Base-by-base conservation (phyloP, 2,888 invertebrate species). In the Trichopoda pennipes region DNA sequence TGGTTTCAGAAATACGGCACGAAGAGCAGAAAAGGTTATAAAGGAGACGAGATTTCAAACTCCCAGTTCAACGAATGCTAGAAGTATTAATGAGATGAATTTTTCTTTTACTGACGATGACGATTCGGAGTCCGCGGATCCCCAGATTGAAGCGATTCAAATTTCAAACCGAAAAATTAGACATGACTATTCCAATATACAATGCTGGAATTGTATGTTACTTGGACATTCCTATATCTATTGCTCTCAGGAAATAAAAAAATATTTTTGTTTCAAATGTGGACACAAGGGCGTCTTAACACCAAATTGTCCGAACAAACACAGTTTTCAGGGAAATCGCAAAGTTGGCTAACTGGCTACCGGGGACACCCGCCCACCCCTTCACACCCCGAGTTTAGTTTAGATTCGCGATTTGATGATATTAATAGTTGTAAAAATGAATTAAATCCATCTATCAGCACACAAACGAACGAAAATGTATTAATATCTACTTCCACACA, bases 171-270 rank as follows among this genome's bases (percentile, higher is more conserved):
- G 0, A 47, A 16, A 1, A 19, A 28, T 14, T 28, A 21, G 2
- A 28, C 12, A 0, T 47, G 69, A 77, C 16, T 77, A 51, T 17
- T 72, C 78, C 1, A 23, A 28, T 0, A 72, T 78, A 14, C 47
- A 72, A 17, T 78, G 70, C 47, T 69, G 76, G 74, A 66, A 74
- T 14, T 74, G 64, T 16, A 10, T 17, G 9, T 0, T 2, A 3
- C 55, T 21, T 32, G 63, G 63, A 3, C 68, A 77, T 42, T 77
- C 76, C 1, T 77, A 69, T 32, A 53, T 53, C 12, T 53, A 53
- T 53, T 53, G 53, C 4, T 21, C 12, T 1, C 1, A 21, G 9
- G 55, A 23, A 16, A 55, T 55, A 14, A 10, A 7, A 4, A 53
- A 53, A 1, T 14, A 23, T 21, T 53, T 53, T 16, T 53, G 53